A percentile compares a stretch with the other conserved stretches of the same genome.
Evolutionary conservation across 2,113 vertebrate species (phyloP).

Genomic region (Mesitornis unicolor): DNA sequence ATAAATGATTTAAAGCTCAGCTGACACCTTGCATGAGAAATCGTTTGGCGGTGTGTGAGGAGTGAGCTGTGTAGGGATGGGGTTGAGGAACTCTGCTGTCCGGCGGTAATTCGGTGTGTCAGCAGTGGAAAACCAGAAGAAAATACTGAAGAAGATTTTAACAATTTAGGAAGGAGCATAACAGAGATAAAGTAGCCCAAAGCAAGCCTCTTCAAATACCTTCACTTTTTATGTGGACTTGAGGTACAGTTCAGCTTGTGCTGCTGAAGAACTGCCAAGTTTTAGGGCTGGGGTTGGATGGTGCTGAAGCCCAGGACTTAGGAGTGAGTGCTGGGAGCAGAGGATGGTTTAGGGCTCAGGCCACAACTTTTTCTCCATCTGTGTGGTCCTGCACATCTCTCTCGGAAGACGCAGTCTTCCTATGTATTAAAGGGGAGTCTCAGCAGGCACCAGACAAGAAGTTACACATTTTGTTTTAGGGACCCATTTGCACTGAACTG

Average conservation of each 20-base stretch:
- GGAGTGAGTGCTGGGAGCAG: background rate
- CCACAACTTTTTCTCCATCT: background rate
- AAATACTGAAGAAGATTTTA: background rate
- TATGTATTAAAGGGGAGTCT: background rate
- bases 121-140: background rate
- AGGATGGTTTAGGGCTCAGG: background rate
- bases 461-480: background rate
- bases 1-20: background rate
- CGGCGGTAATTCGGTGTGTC: background rate
- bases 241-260: background rate
- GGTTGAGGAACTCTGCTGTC: background rate
- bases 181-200: background rate
- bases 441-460: background rate
- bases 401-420: background rate
- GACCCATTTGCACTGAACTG: background rate
- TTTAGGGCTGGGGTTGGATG: background rate
- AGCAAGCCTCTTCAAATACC: background rate
- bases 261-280: background rate
- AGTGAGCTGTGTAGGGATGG: background rate
- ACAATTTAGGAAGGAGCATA: background rate
- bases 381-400: rapidly evolving
- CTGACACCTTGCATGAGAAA: background rate
- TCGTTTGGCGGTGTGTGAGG: background rate
- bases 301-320: background rate
- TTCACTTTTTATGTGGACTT: background rate